phyloP scores from a whole-genome alignment of 2,888 invertebrate species.

The Pseudococcus longispinus region DNA sequence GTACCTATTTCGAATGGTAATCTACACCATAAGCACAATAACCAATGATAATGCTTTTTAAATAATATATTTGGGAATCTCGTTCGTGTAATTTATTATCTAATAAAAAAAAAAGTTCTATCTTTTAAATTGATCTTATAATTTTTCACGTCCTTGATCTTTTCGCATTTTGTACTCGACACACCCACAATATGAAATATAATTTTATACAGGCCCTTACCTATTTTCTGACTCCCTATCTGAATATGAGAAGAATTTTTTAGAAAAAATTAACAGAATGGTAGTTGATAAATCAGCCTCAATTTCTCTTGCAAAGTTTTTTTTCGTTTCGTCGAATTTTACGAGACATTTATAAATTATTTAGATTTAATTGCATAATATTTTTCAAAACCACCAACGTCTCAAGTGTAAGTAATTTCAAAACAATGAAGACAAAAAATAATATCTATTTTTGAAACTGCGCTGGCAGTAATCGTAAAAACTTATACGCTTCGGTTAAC shows the following conservation, averaged over 20 bases:
- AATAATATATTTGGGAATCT: not conserved
- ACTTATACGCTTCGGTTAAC: conserved; percentile 18
- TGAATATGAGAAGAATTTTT: not conserved
- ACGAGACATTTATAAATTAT: not conserved
- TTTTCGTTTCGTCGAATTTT: not conserved
- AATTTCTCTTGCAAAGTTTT: not conserved
- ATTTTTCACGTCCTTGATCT: conserved; percentile 27
- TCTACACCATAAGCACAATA: not conserved
- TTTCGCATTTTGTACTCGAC: not conserved
- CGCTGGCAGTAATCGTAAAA: conserved; percentile 31
- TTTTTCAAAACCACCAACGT: conserved; percentile 34
- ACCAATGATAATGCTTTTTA: not conserved
- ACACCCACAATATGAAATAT: not conserved
- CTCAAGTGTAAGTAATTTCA: not conserved
- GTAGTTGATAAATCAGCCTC: not conserved
- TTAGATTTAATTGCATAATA: conserved; percentile 5
- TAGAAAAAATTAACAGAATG: not conserved
- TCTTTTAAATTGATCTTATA: conserved; percentile 1
- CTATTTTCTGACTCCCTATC: not conserved
- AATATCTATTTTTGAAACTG: conserved; percentile 33
- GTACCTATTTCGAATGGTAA: not conserved
- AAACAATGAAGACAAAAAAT: conserved; percentile 37
- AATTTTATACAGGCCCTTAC: not conserved
- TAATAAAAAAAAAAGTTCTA: not conserved
- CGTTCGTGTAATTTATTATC: conserved; percentile 1